These are phyloP conservation scores for Drosophila auraria DNA, from an alignment of 1,140 invertebrate genomes.

Conservation along the genomic window DNA sequence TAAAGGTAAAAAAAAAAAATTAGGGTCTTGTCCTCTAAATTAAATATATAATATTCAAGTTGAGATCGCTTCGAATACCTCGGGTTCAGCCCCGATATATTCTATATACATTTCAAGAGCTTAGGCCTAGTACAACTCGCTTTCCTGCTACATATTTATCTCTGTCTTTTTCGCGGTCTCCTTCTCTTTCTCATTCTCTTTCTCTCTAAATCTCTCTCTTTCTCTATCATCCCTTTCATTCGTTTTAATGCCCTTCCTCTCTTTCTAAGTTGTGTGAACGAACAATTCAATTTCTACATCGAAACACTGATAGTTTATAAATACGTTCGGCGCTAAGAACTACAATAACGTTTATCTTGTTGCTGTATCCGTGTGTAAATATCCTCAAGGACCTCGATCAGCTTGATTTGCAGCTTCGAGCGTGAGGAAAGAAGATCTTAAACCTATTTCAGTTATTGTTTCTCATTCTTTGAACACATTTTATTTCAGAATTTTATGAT, in stretches of 20 bases:
- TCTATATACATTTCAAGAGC: conserved; percentile 40
- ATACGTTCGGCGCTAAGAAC: conserved; percentile 45
- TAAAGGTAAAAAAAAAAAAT: conserved; percentile 44
- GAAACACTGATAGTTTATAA: conserved; percentile 49
- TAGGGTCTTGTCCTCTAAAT: conserved; percentile 11
- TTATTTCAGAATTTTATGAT: conserved; percentile 1
- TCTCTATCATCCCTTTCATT: background rate
- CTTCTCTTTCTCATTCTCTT: background rate
- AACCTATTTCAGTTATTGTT: conserved; percentile 36
- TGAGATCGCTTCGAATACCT: conserved; percentile 36
- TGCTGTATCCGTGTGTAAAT: conserved; percentile 13
- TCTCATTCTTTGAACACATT: conserved; percentile 31
- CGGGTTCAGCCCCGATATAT: conserved; percentile 11
- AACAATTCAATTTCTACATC: conserved; percentile 50
- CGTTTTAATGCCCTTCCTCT: conserved; percentile 6
- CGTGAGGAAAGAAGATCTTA: conserved; percentile 23
- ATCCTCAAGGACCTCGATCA: background rate
- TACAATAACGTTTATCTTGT: conserved; percentile 30
- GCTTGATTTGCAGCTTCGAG: conserved; percentile 1
- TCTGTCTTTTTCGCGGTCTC: conserved; percentile 7
- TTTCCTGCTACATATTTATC: too few relatives aligned
- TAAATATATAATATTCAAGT: conserved; percentile 56
- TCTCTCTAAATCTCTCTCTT: background rate
- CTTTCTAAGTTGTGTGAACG: conserved; percentile 29
- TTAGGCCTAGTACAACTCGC: conserved; percentile 25